Conservation (phyloP, 2,113 vertebrate genomes). For the Egretta garzetta region DNA sequence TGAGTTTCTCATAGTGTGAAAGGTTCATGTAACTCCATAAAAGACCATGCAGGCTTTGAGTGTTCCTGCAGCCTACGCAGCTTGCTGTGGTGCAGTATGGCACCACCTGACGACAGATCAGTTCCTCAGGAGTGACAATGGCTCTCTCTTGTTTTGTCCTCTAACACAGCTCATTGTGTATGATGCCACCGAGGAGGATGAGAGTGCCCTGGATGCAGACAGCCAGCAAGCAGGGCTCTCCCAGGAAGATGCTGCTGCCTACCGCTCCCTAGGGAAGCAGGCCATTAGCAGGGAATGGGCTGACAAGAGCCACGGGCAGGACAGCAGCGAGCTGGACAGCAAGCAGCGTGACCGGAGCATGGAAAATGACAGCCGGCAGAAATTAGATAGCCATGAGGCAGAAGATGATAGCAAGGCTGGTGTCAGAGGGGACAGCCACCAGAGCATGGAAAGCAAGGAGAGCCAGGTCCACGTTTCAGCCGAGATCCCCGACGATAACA, state of each 20-base stretch:
- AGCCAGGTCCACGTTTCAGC: background rate
- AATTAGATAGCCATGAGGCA: background rate
- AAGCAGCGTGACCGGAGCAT: background rate
- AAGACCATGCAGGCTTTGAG: background rate
- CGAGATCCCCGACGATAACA: background rate
- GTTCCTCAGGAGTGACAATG: background rate
- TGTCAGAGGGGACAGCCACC: background rate
- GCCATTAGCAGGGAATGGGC: background rate
- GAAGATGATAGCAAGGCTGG: background rate
- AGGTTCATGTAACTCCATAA: background rate
- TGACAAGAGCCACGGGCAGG: background rate
- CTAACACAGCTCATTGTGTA: constrained; percentile 38
- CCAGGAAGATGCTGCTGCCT: background rate
- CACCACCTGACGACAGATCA: background rate
- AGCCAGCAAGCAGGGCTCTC: background rate
- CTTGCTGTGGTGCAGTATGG: background rate
- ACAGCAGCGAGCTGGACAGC: constrained; percentile 50
- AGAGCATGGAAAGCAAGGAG: constrained; percentile 24
- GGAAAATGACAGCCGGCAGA: constrained; percentile 52
- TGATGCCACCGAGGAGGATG: constrained; percentile 37
- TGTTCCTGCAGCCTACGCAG: rapidly evolving
- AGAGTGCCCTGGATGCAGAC: background rate
- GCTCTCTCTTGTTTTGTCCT: background rate
- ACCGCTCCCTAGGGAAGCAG: background rate
- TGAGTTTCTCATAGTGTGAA: background rate